Conservation (phyloP, 2,797 vertebrate genomes). For the Petrocephalus schoutedeni region DNA sequence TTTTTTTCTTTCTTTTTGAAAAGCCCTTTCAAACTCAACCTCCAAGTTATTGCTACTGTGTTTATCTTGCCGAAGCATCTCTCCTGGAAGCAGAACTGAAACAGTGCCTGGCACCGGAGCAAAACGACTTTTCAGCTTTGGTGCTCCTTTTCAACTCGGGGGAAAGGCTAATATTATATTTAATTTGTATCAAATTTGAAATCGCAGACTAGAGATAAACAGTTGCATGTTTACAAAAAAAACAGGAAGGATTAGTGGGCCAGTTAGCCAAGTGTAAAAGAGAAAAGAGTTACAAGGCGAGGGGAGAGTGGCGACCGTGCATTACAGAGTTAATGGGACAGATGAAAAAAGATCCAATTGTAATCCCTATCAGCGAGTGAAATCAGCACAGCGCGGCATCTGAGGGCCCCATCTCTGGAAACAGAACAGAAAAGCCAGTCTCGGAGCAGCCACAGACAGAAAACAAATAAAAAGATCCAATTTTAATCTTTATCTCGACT, state of each 20-base stretch:
- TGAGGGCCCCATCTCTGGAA: slow-evolving; percentile 62
- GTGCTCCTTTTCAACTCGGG: slow-evolving; percentile 37
- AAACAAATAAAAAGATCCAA: slow-evolving; percentile 73
- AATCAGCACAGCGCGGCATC: slow-evolving; percentile 65
- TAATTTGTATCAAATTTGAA: slow-evolving; percentile 45
- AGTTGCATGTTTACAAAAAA: slow-evolving; percentile 54
- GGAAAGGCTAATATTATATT: slow-evolving; percentile 27
- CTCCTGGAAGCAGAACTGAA: slow-evolving; percentile 51
- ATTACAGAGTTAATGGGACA: slow-evolving; percentile 62
- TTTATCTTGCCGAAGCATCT: slow-evolving; percentile 49
- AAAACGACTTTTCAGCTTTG: slow-evolving; percentile 48
- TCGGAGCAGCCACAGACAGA: slow-evolving; percentile 60
- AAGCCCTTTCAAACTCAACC: slow-evolving; percentile 51
- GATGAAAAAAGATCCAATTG: slow-evolving; percentile 63
- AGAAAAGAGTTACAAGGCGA: slow-evolving; percentile 14
- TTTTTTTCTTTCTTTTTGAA: slow-evolving; percentile 40
- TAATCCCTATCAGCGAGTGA: slow-evolving; percentile 58
- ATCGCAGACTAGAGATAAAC: slow-evolving; percentile 53
- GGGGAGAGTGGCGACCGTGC: slow-evolving; percentile 37
- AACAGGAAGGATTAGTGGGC: slow-evolving; percentile 57
- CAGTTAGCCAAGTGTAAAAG: slow-evolving; percentile 38
- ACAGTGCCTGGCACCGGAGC: slow-evolving; percentile 49
- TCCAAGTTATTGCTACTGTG: slow-evolving; percentile 53
- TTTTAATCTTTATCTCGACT: slow-evolving; percentile 68
- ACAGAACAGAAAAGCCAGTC: slow-evolving; percentile 66